A percentile compares a stretch with the other conserved stretches of the same genome.
Evolutionary conservation across 30 jellyfish, hydroid and myxozoan species (phyloP).

Genomic region (Aurelia aurita complex sp. Pacific): DNA sequence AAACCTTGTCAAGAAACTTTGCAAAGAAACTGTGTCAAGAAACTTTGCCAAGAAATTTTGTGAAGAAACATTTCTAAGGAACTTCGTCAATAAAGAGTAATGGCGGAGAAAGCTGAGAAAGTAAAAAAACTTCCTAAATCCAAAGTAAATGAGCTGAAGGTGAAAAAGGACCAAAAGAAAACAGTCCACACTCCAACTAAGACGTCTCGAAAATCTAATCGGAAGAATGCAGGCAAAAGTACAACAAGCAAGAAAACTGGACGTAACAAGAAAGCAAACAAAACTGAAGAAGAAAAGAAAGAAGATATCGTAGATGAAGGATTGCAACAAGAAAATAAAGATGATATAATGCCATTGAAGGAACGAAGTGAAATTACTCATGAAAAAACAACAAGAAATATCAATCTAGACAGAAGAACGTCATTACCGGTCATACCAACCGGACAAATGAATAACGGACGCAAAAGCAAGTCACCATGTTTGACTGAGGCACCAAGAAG

Average conservation of each 20-base stretch:
- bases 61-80: no score
- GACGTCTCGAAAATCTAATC: no score
- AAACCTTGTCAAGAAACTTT: not conserved
- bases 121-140: not conserved
- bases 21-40: no score
- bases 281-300: not conserved
- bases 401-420: not conserved
- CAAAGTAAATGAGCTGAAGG: not conserved
- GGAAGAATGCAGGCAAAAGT: not conserved
- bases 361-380: not conserved
- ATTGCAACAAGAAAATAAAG: not conserved
- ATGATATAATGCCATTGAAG: not conserved
- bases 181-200: no score
- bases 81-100: not conserved
- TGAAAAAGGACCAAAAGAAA: no score
- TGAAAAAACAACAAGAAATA: not conserved
- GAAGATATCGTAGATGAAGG: not conserved
- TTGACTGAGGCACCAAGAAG: not conserved
- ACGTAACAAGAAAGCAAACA: not conserved
- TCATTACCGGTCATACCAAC: conserved; percentile 20
- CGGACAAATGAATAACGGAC: not conserved
- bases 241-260: not conserved
- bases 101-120: not conserved
- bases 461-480: not conserved
- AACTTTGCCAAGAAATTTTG: not conserved